A percentile compares a stretch with the other conserved stretches of the same genome.
These are phyloP conservation scores for Sander lucioperca DNA, from an alignment of 2,113 vertebrate genomes.

Conservation along the genomic window DNA sequence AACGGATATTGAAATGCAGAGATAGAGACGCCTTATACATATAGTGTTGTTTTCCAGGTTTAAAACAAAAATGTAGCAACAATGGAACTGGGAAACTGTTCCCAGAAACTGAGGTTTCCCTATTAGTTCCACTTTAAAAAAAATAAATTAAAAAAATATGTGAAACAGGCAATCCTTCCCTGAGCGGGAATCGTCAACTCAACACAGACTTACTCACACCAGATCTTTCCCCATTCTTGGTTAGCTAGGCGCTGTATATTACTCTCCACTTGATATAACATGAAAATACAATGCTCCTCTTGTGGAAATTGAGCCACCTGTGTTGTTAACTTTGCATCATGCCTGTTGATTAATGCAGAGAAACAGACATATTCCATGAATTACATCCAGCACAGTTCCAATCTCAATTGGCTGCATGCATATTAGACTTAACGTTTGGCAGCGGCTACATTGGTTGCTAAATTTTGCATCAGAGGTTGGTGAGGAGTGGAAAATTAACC, in stretches of 20 bases:
- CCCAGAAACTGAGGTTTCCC: not conserved
- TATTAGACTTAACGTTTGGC: not conserved
- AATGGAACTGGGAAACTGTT: not conserved
- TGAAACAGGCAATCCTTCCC: not conserved
- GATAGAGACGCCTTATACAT: not conserved
- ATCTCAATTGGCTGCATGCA: conserved; percentile 3
- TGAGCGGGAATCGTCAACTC: not conserved
- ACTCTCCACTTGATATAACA: conserved; percentile 2
- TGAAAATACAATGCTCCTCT: conserved; percentile 7
- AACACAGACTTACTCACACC: not conserved
- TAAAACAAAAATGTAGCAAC: not conserved
- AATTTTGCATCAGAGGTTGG: conserved; percentile 17
- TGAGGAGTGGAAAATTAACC: conserved; percentile 51
- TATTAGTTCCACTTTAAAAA: not conserved
- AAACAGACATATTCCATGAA: conserved; percentile 14
- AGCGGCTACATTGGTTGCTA: not conserved
- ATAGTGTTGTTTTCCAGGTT: not conserved
- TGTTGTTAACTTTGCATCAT: conserved; percentile 28
- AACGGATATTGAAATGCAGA: not conserved
- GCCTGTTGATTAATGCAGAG: not conserved
- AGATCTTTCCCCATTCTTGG: not conserved
- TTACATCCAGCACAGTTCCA: not conserved
- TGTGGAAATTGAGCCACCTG: conserved; percentile 3
- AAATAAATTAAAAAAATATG: not conserved
- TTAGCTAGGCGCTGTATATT: not conserved